Evolutionary conservation across 2,113 vertebrate genomes (phyloP).

Genomic region (Potamarius usumacintae): DNA sequence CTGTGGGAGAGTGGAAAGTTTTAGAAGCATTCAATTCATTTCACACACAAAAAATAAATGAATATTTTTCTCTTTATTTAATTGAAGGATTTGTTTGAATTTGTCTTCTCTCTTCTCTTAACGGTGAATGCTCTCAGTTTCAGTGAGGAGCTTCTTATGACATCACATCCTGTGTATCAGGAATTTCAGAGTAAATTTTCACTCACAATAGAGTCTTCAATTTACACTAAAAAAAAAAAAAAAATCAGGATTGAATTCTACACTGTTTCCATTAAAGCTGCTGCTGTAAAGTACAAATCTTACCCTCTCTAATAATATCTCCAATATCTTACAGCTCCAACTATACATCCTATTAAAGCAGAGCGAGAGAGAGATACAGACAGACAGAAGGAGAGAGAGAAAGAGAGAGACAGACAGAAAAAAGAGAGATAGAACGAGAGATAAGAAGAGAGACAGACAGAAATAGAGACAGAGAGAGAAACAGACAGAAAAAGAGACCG

Average conservation of each 20-base stretch:
- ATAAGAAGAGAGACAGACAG: too few relatives aligned
- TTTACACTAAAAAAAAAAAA: too few relatives aligned
- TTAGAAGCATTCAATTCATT: too few relatives aligned
- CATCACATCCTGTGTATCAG: neutral
- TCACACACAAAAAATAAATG: too few relatives aligned
- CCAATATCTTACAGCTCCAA: neutral
- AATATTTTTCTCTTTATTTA: too few relatives aligned
- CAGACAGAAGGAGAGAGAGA: neutral
- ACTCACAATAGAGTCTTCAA: too few relatives aligned
- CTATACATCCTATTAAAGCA: neutral
- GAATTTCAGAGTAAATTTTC: too few relatives aligned
- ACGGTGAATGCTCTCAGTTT: neutral
- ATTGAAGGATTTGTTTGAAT: too few relatives aligned
- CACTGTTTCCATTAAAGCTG: neutral
- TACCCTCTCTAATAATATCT: neutral
- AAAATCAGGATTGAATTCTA: neutral
- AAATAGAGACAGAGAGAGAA: too few relatives aligned
- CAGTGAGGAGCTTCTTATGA: neutral
- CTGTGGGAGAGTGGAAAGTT: neutral
- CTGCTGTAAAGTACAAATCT: neutral
- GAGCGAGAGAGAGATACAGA: neutral
- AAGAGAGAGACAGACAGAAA: too few relatives aligned
- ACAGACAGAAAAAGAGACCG: too few relatives aligned
- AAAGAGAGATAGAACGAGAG: too few relatives aligned
- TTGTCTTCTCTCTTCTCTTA: neutral